Evolutionary conservation across 1,140 invertebrate species (phyloP).

Genomic region (Drosophila cardini): DNA sequence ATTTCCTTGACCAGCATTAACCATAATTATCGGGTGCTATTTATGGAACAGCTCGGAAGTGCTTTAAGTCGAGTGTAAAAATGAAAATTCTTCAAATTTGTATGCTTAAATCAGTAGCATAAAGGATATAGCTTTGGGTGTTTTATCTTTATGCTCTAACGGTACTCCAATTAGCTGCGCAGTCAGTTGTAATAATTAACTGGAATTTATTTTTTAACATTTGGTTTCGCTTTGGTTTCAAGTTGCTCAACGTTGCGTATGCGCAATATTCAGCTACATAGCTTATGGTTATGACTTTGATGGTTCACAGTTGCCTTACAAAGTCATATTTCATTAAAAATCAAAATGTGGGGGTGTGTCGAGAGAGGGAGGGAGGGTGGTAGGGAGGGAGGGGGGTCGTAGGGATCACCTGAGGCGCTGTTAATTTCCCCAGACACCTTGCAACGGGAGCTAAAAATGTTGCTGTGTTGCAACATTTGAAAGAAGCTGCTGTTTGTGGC

Average conservation of each 20-base stretch:
- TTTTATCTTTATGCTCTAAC: slow-evolving; percentile 20
- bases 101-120: slow-evolving; percentile 1
- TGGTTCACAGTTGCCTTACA: slow-evolving; percentile 13
- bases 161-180: slow-evolving; percentile 70
- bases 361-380: not conserved
- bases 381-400: too few species aligned
- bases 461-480: slow-evolving; percentile 23
- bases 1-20: slow-evolving; percentile 1
- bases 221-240: slow-evolving; percentile 18
- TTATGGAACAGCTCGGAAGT: slow-evolving; percentile 8
- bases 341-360: slow-evolving; percentile 18
- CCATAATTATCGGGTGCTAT: slow-evolving; percentile 21
- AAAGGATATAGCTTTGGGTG: slow-evolving; percentile 26
- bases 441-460: slow-evolving; percentile 31
- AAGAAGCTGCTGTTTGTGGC: slow-evolving; percentile 19
- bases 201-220: slow-evolving; percentile 34
- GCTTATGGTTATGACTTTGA: slow-evolving; percentile 29
- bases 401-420: slow-evolving; percentile 66
- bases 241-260: slow-evolving; percentile 72
- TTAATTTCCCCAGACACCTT: slow-evolving; percentile 80
- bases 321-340: slow-evolving; percentile 78
- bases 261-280: slow-evolving; percentile 61
- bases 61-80: not conserved
- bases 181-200: slow-evolving; percentile 71
- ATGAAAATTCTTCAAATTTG: not conserved